Percentiles rank a stretch among this genome's conserved stretches.
These are phyloP conservation scores for Cherax quadricarinatus DNA, from an alignment of 1,140 invertebrate genomes.

Conservation along the genomic window DNA sequence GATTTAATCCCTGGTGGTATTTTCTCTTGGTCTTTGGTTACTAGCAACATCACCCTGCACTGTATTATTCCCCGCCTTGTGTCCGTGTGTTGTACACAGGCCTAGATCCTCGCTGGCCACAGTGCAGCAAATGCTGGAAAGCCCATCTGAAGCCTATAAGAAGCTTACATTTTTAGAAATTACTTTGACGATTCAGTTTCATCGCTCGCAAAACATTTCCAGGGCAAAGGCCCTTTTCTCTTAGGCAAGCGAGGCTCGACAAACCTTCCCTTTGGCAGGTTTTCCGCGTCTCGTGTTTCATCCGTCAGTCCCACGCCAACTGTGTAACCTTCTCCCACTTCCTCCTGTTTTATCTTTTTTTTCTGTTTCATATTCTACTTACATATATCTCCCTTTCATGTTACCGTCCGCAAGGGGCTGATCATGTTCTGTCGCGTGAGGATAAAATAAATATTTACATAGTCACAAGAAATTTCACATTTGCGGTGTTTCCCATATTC, in stretches of 20 bases:
- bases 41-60: background rate
- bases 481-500: too few species aligned
- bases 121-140: background rate
- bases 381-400: too few species aligned
- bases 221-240: background rate
- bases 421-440: too few species aligned
- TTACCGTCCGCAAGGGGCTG: too few species aligned
- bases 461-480: too few species aligned
- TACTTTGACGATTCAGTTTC: conserved; percentile 28
- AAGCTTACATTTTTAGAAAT: conserved; percentile 7
- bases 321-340: background rate
- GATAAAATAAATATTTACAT: too few species aligned
- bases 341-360: background rate
- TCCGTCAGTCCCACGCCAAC: background rate
- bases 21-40: conserved; percentile 19
- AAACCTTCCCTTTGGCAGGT: background rate
- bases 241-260: background rate
- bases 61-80: background rate
- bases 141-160: conserved; percentile 14
- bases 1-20: conserved; percentile 32
- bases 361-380: too few species aligned
- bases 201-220: background rate
- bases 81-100: background rate
- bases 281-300: background rate
- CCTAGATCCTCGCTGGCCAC: too few species aligned